Conservation (phyloP, 2,888 invertebrate species). For the Teleiodes luculella region DNA sequence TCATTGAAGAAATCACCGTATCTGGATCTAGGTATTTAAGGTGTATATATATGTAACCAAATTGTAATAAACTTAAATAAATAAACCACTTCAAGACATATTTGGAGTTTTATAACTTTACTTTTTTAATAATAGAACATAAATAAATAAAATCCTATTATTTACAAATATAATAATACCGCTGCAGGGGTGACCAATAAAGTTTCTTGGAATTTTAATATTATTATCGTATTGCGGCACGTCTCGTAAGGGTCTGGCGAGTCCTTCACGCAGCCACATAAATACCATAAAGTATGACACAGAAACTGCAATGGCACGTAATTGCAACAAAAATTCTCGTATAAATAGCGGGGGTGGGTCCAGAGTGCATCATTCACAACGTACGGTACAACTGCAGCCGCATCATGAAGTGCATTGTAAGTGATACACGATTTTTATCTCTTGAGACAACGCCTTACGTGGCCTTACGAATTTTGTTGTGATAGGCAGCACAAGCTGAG, state of each 20-base stretch:
- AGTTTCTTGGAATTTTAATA: slow-evolving; percentile 7
- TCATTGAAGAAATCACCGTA: no score
- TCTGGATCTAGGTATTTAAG: no score
- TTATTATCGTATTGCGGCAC: background rate
- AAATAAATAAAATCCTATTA: background rate
- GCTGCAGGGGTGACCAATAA: slow-evolving; percentile 5
- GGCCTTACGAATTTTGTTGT: background rate
- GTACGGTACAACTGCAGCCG: slow-evolving; percentile 40
- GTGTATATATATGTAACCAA: no score
- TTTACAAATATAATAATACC: background rate
- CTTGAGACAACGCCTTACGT: background rate
- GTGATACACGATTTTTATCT: slow-evolving; percentile 23
- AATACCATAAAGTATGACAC: slow-evolving; percentile 59
- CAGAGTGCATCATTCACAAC: slow-evolving; percentile 66
- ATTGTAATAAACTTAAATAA: no score
- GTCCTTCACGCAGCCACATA: slow-evolving; percentile 36
- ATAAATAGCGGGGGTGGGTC: slow-evolving; percentile 72
- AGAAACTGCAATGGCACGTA: slow-evolving; percentile 56
- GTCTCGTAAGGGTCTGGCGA: slow-evolving; percentile 3
- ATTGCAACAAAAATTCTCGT: slow-evolving; percentile 64
- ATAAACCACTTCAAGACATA: no score
- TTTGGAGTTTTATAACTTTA: background rate
- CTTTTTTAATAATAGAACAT: background rate
- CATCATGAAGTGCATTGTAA: slow-evolving; percentile 68
- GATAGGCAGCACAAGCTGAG: background rate